Evolutionary conservation across 2,888 invertebrate species (phyloP).

Genomic region (Elegia similella): DNA sequence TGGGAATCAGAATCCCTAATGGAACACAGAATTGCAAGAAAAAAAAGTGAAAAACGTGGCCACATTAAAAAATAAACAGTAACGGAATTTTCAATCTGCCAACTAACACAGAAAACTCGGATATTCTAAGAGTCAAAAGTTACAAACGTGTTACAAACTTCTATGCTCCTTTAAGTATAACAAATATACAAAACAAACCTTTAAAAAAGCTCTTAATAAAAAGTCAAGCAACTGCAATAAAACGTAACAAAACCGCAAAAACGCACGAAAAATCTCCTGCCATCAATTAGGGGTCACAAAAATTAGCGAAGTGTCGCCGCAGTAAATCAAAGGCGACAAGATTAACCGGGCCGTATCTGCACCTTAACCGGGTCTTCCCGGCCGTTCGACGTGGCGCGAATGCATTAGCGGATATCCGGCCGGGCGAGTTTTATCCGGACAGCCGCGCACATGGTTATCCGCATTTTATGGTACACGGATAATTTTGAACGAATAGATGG

Average conservation of each 20-base stretch:
- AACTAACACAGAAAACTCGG: too few species aligned
- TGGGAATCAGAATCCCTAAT: too few species aligned
- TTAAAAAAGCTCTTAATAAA: too few species aligned
- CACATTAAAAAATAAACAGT: too few species aligned
- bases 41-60: too few species aligned
- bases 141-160: too few species aligned
- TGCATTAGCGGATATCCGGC: constrained; percentile 60
- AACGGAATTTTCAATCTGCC: too few species aligned
- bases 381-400: constrained; percentile 69
- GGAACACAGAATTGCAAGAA: too few species aligned
- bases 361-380: constrained; percentile 73
- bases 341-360: constrained; percentile 74
- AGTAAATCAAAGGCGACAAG: constrained; percentile 69
- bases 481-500: constrained; percentile 22
- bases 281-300: constrained; percentile 38
- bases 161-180: too few species aligned
- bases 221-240: background rate
- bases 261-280: constrained; percentile 3
- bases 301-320: constrained; percentile 46
- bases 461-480: constrained; percentile 43
- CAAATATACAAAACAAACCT: too few species aligned
- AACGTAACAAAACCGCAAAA: background rate
- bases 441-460: constrained; percentile 57
- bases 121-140: too few species aligned
- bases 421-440: constrained; percentile 50